Percentiles rank a stretch among this genome's conserved stretches.
These are phyloP conservation scores for Sebastes oblongus DNA, from an alignment of 2,797 vertebrate species.

Conservation along the genomic window DNA sequence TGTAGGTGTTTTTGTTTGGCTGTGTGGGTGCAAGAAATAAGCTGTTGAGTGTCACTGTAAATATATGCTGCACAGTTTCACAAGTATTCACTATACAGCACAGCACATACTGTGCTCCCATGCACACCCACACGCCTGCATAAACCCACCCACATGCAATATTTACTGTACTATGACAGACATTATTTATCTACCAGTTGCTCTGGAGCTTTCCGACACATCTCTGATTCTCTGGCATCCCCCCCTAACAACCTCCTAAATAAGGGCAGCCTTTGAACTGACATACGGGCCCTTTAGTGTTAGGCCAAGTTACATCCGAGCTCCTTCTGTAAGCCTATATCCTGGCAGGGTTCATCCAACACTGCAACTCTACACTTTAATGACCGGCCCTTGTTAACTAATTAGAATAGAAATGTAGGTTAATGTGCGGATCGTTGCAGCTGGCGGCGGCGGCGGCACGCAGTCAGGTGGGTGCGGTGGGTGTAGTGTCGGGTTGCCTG, in stretches of 20 bases:
- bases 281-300: conserved; percentile 42
- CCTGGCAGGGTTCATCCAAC: conserved; percentile 17
- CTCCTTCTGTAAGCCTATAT: conserved; percentile 61
- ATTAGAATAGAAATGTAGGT: conserved; percentile 69
- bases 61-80: conserved; percentile 48
- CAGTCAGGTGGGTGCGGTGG: conserved; percentile 27
- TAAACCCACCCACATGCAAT: conserved; percentile 14
- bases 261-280: conserved; percentile 64
- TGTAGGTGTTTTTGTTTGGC: conserved; percentile 71
- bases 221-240: conserved; percentile 64
- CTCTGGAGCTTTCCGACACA: conserved; percentile 50
- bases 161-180: conserved; percentile 47
- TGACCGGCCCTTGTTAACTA: conserved; percentile 18
- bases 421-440: conserved; percentile 44
- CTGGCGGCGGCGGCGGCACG: neutral
- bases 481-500: conserved; percentile 63
- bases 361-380: conserved; percentile 48
- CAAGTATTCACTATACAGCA: conserved; percentile 36
- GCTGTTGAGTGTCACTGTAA: conserved; percentile 58
- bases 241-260: conserved; percentile 27
- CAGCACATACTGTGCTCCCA: conserved; percentile 27
- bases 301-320: conserved; percentile 53
- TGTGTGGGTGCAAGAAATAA: conserved; percentile 66
- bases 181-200: conserved; percentile 50
- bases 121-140: conserved; percentile 16